Evolutionary conservation across 2,797 vertebrate genomes (phyloP).

Genomic region (Scomberomorus guttatus): DNA sequence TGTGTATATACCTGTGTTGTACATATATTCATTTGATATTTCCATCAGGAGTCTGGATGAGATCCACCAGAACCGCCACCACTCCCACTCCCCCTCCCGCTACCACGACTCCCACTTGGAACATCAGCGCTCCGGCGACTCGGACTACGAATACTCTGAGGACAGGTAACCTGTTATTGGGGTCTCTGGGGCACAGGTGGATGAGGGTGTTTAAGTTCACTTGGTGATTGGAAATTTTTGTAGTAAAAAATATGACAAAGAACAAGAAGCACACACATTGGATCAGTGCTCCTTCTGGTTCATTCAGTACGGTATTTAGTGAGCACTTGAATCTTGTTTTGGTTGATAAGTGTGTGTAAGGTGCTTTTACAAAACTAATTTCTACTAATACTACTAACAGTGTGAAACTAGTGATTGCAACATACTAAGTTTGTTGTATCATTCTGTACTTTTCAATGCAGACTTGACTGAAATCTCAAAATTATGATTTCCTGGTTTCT

Average conservation of each 20-base stretch:
- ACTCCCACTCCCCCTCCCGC: conserved; percentile 92
- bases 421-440: conserved; percentile 52
- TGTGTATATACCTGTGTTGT: not conserved
- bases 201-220: not conserved
- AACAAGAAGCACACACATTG: conserved; percentile 2
- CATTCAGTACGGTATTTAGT: not conserved
- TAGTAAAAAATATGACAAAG: not conserved
- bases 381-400: conserved; percentile 81
- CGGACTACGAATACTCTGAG: conserved; percentile 96
- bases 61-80: conserved; percentile 95
- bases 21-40: not conserved
- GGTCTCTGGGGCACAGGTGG: not conserved
- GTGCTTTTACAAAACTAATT: conserved; percentile 50
- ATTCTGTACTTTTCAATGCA: conserved; percentile 59
- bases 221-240: not conserved
- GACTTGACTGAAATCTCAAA: conserved; percentile 64
- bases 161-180: conserved; percentile 90
- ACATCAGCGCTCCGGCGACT: conserved; percentile 91
- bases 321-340: conserved; percentile 17
- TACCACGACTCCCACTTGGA: conserved; percentile 93
- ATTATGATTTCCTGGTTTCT: conserved; percentile 80
- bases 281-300: not conserved
- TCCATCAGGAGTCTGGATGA: conserved; percentile 95
- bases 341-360: conserved; percentile 31
- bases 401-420: conserved; percentile 64